Base-by-base conservation (phyloP, 2,888 invertebrate genomes). In the Aporophyla lueneburgensis region DNA sequence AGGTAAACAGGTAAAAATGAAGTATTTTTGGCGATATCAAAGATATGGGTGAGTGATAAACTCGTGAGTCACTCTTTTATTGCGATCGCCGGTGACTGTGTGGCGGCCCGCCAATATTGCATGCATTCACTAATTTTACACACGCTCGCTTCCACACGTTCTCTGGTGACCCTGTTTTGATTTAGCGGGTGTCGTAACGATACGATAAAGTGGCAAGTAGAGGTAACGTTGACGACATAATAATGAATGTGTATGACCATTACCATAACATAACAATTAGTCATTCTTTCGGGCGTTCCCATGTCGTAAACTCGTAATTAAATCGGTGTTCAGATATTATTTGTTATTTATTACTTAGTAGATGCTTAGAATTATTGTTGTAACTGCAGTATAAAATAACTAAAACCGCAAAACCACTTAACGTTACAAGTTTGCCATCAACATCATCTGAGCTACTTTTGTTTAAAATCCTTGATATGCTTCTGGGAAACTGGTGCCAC, bases 61-160 rank as follows among this genome's bases (percentile, higher is more conserved):
- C 14, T n/a, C 3, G 62, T 79, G 81, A 72, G 58, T 86, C 82
- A 86, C 58, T 69, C 46, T 54, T 71, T 66, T 85, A 85, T 79
- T 85, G 86, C 86, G 86, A 83, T 83, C 83, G 68, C 83, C 86
- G 59, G 54, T 81, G 76, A 73, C 70, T 67, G 53, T 76, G 82
- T 85, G 78, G 80, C 86, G 68, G 54, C 46, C 56, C 72, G 79
- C 79, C 77, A 80, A 74, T 84, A 78, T 81, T 71, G 80, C 79
- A 74, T 74, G 76, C 80, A 85, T 82, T 73, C 76, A 72, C 82
- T 74, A 74, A 84, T 87, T 78, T 80, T 65, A 80, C 63, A 70
- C 78, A 65, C 71, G 58, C 54, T 73, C n/a, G 59, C 58, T 71
- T 76, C 79, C 67, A 61, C 54, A 70, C 68, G 67, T 65, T 84